Conservation (phyloP, 2,113 vertebrate species). For the Oenanthe melanoleuca region DNA sequence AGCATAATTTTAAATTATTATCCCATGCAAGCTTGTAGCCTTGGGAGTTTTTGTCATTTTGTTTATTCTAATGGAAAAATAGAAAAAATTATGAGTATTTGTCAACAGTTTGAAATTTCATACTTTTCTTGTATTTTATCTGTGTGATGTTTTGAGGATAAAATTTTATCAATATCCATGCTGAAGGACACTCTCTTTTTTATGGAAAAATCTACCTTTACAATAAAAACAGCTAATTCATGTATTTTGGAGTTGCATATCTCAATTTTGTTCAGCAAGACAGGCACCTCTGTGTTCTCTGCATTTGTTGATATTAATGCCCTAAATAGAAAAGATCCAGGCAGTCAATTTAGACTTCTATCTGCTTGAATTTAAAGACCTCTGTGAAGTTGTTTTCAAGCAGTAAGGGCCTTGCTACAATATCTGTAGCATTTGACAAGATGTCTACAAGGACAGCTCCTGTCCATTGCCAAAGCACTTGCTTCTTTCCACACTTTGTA, state of each 20-base stretch:
- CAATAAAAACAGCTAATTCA: not conserved
- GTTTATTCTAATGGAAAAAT: not conserved
- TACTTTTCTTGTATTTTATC: not conserved
- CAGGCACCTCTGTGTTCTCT: not conserved
- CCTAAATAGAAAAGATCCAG: not conserved
- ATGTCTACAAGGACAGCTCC: not conserved
- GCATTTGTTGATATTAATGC: not conserved
- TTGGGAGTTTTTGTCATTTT: fast-evolving
- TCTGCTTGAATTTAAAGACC: not conserved
- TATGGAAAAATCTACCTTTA: not conserved
- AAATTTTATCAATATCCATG: not conserved
- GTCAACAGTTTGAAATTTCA: not conserved
- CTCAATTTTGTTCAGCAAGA: not conserved
- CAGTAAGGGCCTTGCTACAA: not conserved
- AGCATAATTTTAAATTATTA: not conserved
- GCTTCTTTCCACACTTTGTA: not conserved
- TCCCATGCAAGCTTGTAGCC: not conserved
- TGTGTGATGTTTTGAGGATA: not conserved
- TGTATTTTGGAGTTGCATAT: not conserved
- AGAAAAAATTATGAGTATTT: not conserved
- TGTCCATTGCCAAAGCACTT: not conserved
- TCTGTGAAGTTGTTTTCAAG: not conserved
- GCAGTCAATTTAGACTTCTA: not conserved
- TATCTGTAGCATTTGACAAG: not conserved
- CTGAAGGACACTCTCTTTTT: not conserved